phyloP scores from a whole-genome alignment of 2,113 vertebrate genomes.

The Xyliphius kryptos region DNA sequence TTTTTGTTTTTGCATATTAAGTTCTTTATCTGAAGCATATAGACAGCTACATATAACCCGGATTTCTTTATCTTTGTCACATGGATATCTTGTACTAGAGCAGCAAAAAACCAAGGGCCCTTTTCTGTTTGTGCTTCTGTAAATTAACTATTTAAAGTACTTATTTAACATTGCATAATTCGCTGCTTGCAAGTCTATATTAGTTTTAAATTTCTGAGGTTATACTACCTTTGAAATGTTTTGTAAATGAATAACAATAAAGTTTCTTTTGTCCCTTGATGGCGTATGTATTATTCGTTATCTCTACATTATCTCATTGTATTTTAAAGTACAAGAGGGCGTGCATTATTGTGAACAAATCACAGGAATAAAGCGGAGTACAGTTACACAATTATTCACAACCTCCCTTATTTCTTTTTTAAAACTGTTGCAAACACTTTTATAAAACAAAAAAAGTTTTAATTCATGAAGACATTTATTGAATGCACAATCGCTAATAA shows the following conservation, averaged over 20 bases:
- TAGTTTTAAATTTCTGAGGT: slow-evolving; percentile 54
- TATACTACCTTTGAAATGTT: slow-evolving; percentile 60
- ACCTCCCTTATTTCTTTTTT: no score
- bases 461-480: no score
- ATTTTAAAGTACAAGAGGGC: no score
- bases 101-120: slow-evolving; percentile 45
- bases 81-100: slow-evolving; percentile 53
- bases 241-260: slow-evolving; percentile 59
- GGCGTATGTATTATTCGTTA: slow-evolving; percentile 8
- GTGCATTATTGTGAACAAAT: no score
- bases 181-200: slow-evolving; percentile 51
- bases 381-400: no score
- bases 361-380: no score
- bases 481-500: no score
- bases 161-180: slow-evolving; percentile 50
- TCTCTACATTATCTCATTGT: neutral
- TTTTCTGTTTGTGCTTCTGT: slow-evolving; percentile 44
- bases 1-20: neutral
- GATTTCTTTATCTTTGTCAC: slow-evolving; percentile 3
- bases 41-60: slow-evolving; percentile 14
- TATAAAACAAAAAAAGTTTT: no score
- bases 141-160: slow-evolving; percentile 46
- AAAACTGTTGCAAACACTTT: no score
- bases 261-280: slow-evolving; percentile 56
- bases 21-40: slow-evolving; percentile 7